phyloP scores from a whole-genome alignment of 2,888 invertebrate species.

The Piscicola geometra region DNA sequence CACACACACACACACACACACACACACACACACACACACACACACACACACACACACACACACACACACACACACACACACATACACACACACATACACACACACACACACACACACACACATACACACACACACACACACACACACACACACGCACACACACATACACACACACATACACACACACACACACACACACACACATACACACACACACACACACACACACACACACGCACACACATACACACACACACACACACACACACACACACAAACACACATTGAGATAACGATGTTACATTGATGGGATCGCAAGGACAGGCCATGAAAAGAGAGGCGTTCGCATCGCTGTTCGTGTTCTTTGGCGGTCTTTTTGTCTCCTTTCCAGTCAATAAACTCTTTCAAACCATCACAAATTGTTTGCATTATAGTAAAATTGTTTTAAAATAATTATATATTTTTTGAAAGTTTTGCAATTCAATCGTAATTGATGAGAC shows the following conservation, averaged over 20 bases:
- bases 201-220: constrained; percentile 18
- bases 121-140: constrained; percentile 18
- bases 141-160: constrained; percentile 19
- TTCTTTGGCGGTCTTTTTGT: no score
- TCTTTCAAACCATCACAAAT: no score
- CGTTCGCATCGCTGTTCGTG: no score
- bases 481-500: no score
- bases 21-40: constrained; percentile 19
- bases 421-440: no score
- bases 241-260: constrained; percentile 18
- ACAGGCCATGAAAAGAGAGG: no score
- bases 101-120: constrained; percentile 17
- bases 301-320: no score
- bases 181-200: constrained; percentile 19
- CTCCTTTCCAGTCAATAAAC: no score
- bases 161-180: constrained; percentile 18
- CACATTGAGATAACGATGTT: neutral
- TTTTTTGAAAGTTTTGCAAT: no score
- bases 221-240: constrained; percentile 19
- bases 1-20: constrained; percentile 21
- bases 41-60: constrained; percentile 19
- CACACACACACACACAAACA: constrained; percentile 16
- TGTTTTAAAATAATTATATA: no score
- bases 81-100: constrained; percentile 18
- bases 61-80: constrained; percentile 19